Evolutionary conservation across 2,113 vertebrate species (phyloP).

Genomic region (Microtus oregoni): DNA sequence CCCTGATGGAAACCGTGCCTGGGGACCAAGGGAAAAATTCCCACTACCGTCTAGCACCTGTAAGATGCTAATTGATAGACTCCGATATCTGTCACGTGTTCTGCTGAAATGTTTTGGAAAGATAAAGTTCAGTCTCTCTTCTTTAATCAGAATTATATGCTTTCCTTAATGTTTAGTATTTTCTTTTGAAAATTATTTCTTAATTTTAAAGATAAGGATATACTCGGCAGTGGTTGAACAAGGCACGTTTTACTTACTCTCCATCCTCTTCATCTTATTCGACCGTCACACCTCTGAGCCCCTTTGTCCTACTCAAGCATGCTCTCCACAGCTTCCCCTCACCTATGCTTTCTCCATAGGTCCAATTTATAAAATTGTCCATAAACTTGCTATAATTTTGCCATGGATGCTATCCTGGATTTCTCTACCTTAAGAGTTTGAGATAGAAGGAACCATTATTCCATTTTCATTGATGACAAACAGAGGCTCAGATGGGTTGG

Average conservation of each 20-base stretch:
- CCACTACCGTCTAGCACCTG: not conserved
- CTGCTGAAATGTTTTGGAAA: conserved; percentile 1
- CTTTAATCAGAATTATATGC: not conserved
- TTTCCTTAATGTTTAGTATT: not conserved
- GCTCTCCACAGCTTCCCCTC: not conserved
- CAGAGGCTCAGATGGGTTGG: not conserved
- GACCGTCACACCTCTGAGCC: not conserved
- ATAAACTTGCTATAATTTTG: not conserved
- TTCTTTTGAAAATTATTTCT: not conserved
- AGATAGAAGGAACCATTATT: not conserved
- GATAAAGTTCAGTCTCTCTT: not conserved
- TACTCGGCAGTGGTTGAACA: not conserved
- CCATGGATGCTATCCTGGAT: not conserved
- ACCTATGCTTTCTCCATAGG: not conserved
- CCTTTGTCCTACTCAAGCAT: not conserved
- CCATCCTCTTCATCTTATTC: too few relatives aligned
- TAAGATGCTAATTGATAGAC: not conserved
- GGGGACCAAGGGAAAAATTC: not conserved
- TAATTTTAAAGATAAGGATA: not conserved
- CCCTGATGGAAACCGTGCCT: not conserved
- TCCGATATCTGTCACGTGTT: not conserved
- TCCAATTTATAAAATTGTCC: not conserved
- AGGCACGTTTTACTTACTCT: not conserved
- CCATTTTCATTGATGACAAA: not conserved
- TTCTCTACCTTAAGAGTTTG: not conserved